Evolutionary conservation across 1,140 invertebrate species (phyloP), one percentile per base, ranked within the genome.

Genomic region (Calephelis virginiensis): DNA sequence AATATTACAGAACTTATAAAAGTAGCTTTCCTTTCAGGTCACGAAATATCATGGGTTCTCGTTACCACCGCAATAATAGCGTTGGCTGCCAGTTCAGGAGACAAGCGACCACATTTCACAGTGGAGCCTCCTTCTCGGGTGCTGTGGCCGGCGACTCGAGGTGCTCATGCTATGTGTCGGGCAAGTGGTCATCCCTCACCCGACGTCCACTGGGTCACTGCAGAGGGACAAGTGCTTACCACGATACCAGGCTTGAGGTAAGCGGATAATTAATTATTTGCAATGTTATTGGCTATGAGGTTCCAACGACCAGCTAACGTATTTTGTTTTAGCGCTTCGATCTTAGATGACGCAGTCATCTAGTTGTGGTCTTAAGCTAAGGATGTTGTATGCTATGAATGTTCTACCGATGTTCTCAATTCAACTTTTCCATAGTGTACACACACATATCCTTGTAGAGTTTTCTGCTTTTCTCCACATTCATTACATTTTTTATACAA

Each of bases 211-310:
- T 90, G 86, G 87, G 82, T 89, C 61, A 90, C 86, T 6, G 74
- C 81, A 70, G 87, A 90, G 60, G 87, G 87, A 62, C 87, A 89
- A 68, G 74, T 86, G 11, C 68, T 89, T 7, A 85, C 86, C 6
- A 90, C 87, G 28, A 89, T 90, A 73, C 87, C 86, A 3, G 86
- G 86, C 6, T 75, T 90, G 14, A 81, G 87, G 86, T 90, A 71
- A 67, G 70, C 38, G 47, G 40, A 9, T 8, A 43, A 7, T 43
- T 28, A 17, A 17, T 17, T 17, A 17, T 17, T 17, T n/a, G n/a
- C n/a, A n/a, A n/a, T n/a, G n/a, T n/a, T n/a, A n/a, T n/a, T n/a
- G n/a, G n/a, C n/a, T n/a, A n/a, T n/a, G n/a, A n/a, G n/a, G n/a
- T n/a, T n/a, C n/a, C n/a, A n/a, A n/a, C n/a, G n/a, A n/a, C n/a